Base-by-base conservation (phyloP, 2,888 invertebrate species). In the Xylota sylvarum region DNA sequence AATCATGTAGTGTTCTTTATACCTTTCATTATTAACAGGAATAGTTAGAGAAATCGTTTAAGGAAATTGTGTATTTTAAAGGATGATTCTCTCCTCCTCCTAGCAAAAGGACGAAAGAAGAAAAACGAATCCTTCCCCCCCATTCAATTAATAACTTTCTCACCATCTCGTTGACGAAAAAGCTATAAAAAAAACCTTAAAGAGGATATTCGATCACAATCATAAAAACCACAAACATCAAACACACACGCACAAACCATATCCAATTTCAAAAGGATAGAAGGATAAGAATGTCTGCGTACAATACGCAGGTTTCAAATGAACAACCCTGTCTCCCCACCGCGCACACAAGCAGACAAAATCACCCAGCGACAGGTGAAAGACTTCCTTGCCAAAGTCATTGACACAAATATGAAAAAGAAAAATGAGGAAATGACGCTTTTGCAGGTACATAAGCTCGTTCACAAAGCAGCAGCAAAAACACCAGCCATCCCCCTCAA, bases 401-500 rank as follows among this genome's bases (percentile, higher is more conserved):
- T 77, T 77, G 77, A 67, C 67, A 58, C 37, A 77, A 77, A 77
- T 58, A 65, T 48, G 48, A 56, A 67, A 58, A 40, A 60, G 12
- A 55, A 62, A 78, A 70, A 70, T 69, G 60, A 78, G 70, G 69
- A 78, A 78, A 62, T 78, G 69, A 60, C 67, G 48, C 65, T 67
- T 76, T 56, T 17, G 17, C 32, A 69, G 70, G 70, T 52, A 43
- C n/a, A 55, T 32, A 50, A 7, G 23, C 17, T 14, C 43, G 43
- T 60, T 67, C 27, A 27, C 52, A 70, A 69, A 62, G 48, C 48
- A 30, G 1, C 62, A 62, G 5, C 17, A 30, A 7, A 14, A 17
- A 12, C 50, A 23, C 2, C n/a, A 17, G n/a, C n/a, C n/a, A n/a
- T n/a, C 37, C 52, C 37, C 12, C 37, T 1, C 40, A 4, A n/a